A percentile compares a stretch with the other conserved stretches of the same genome.
Conservation (phyloP, 2,113 vertebrate species). For the Pelecanoides urinatrix region DNA sequence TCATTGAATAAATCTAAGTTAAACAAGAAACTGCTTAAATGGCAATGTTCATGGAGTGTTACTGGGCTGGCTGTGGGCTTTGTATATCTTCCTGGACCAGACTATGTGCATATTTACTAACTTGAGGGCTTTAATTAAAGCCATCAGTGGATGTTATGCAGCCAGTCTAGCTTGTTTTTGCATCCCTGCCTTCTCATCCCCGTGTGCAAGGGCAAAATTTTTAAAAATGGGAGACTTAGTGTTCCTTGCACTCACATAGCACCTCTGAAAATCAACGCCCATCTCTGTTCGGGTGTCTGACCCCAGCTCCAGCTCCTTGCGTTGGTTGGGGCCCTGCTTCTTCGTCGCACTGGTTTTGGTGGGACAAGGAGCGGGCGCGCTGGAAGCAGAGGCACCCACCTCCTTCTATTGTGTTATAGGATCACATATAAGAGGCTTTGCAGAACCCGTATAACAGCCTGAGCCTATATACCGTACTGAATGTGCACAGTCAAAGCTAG, state of each 20-base stretch:
- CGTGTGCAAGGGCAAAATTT: background rate
- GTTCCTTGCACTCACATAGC: background rate
- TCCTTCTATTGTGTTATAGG: fast-evolving
- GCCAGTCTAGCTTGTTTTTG: background rate
- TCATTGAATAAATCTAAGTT: conserved; percentile 78
- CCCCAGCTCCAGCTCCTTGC: background rate
- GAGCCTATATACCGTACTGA: background rate
- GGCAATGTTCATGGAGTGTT: background rate
- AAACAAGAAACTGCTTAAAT: conserved; percentile 32
- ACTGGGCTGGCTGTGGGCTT: background rate
- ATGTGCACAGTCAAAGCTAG: background rate
- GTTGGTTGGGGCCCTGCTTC: fast-evolving
- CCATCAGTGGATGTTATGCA: conserved; percentile 13
- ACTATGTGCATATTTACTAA: background rate
- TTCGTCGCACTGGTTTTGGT: background rate
- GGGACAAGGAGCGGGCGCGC: background rate
- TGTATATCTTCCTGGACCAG: background rate
- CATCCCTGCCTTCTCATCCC: background rate
- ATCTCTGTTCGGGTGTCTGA: background rate
- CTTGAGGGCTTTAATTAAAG: conserved; percentile 44
- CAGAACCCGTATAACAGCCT: background rate
- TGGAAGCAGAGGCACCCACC: background rate
- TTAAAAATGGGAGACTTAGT: background rate
- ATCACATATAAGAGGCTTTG: fast-evolving
- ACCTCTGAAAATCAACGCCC: background rate